phyloP scores from a whole-genome alignment of 2,113 vertebrate species.

The Clarias batrachus region DNA sequence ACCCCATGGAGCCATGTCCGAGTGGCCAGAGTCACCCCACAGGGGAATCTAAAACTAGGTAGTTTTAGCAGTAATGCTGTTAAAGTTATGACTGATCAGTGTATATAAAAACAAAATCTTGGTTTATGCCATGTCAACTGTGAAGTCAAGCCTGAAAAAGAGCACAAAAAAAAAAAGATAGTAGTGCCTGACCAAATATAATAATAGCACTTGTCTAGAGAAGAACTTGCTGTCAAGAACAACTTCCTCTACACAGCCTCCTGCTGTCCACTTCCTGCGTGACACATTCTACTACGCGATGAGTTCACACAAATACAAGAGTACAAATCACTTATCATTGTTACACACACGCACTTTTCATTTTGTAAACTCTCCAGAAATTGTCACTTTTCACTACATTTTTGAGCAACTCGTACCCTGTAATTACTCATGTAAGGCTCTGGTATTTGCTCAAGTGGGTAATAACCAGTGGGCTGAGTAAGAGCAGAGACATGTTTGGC shows the following conservation, averaged over 20 bases:
- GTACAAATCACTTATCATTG: neutral
- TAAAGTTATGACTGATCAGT: too few species aligned
- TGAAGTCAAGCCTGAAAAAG: neutral
- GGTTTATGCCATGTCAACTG: neutral
- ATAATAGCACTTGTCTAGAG: neutral
- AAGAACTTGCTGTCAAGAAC: neutral
- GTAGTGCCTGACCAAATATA: neutral
- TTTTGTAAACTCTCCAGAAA: conserved; percentile 11
- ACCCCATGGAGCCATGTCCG: too few species aligned
- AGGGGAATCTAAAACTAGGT: too few species aligned
- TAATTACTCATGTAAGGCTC: conserved; percentile 9
- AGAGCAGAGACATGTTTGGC: conserved; percentile 22
- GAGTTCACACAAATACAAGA: conserved; percentile 6
- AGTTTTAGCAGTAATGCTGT: too few species aligned
- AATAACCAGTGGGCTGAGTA: conserved; percentile 22
- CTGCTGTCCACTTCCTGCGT: conserved; percentile 3
- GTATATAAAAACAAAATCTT: too few species aligned
- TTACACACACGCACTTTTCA: neutral
- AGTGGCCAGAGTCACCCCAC: too few species aligned
- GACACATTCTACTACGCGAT: neutral
- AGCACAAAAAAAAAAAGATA: neutral
- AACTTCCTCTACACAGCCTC: conserved; percentile 4
- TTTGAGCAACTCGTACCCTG: neutral
- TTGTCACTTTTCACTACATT: conserved; percentile 17
- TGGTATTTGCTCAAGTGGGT: conserved; percentile 15